Evolutionary conservation across 1,140 invertebrate genomes (phyloP), one percentile per base, ranked within the genome.

Genomic region (Cydia pomonella): DNA sequence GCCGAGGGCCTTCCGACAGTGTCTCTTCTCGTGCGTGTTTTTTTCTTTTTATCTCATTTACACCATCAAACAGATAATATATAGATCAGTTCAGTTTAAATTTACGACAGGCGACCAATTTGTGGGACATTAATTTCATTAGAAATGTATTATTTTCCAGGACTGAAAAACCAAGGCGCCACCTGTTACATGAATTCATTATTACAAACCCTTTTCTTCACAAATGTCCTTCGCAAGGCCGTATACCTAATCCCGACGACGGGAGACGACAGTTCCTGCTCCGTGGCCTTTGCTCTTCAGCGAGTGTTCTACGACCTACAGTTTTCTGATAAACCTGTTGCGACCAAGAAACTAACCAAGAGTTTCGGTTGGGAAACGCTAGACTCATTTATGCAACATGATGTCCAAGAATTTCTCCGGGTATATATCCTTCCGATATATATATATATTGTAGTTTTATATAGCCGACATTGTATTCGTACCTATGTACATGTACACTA

Each of bases 131-230:
- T 59, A 7, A 72, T 27, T 63, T 3, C 33, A 29, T 33, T n/a
- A 33, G 63, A 27, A 16, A 29, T 0, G 6, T 16, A 29, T 74
- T 62, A 25, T 41, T 80, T 75, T 71, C 9, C 73, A 93, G 98
- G 99, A 38, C 94, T 99, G 9, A 99, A 99, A 92, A 99, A 99
- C 93, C 99, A 99, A 94, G 99, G 99, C 72, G 99, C 99, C 62
- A 99, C 99, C 5, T 99, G 99, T 93, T 99, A 99, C 90, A 99
- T 99, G 99, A 99, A 99, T 90, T 99, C 99, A 1, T 94, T 99
- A 69, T 94, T 99, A 44, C 99, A 99, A 94, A 99, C 99, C 0
- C 93, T 99, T 2, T 99, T 98, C 93, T 99, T 99, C 92, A 99
- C 99, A n/a, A 99, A 99, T 94, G 94, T 96, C 74, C 90, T 97